Percentiles rank a stretch among this genome's conserved stretches.
These are phyloP conservation scores for Peromyscus maniculatus DNA, from an alignment of 2,113 vertebrate genomes.

Conservation along the genomic window DNA sequence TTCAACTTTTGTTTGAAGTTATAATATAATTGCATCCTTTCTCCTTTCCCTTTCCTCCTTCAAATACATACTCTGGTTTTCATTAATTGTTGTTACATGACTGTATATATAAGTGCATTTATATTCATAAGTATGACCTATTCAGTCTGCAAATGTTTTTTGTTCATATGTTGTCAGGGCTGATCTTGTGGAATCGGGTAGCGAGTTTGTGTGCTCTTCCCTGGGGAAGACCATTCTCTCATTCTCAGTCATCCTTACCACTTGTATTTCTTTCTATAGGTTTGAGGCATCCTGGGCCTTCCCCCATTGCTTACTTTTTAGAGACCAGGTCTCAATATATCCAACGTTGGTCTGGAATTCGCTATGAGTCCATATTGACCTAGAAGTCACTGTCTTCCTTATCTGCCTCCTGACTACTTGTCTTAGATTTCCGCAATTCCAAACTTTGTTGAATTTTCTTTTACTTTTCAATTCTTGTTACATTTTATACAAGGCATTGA, in stretches of 20 bases:
- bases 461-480: neutral
- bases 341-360: neutral
- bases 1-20: neutral
- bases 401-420: too few relatives aligned
- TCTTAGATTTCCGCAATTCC: too few relatives aligned
- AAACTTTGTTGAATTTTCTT: neutral
- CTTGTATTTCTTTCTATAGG: neutral
- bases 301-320: neutral
- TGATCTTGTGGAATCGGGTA: neutral
- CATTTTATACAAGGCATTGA: too few relatives aligned
- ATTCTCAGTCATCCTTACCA: neutral
- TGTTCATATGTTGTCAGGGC: fast-evolving
- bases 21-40: neutral
- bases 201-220: neutral
- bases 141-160: neutral
- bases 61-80: neutral
- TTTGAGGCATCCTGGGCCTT: neutral
- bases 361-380: fast-evolving
- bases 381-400: too few relatives aligned
- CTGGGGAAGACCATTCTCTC: neutral
- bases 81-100: neutral
- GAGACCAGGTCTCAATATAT: neutral
- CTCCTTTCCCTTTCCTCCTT: neutral
- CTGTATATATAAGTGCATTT: neutral
- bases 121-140: neutral